These are phyloP conservation scores for Cepphus grylle DNA, from an alignment of 2,113 vertebrate species.

Conservation along the genomic window DNA sequence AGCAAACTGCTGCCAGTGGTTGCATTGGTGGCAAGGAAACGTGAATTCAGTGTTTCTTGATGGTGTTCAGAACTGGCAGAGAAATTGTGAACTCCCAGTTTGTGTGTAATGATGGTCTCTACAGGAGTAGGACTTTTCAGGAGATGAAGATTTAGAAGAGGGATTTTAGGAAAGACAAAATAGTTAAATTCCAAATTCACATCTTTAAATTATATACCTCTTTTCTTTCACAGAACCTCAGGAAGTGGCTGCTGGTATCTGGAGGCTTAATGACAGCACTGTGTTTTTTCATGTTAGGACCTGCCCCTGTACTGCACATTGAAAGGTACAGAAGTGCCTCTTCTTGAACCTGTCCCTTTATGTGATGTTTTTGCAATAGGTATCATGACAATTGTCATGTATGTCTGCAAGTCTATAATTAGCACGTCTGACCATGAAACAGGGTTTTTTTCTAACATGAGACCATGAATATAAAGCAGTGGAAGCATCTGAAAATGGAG, in stretches of 20 bases:
- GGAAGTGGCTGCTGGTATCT: conserved; percentile 82
- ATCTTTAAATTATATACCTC: not conserved
- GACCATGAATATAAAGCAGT: not conserved
- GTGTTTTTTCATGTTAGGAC: conserved; percentile 86
- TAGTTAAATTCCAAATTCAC: not conserved
- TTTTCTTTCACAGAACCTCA: conserved; percentile 65
- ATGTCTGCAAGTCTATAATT: not conserved
- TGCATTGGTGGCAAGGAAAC: not conserved
- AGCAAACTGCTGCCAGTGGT: not conserved
- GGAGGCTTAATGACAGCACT: conserved; percentile 76
- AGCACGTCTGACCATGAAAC: not conserved
- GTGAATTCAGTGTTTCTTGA: not conserved
- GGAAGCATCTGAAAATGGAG: not conserved
- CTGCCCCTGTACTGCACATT: conserved; percentile 84
- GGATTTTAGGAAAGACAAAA: not conserved
- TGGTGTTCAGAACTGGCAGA: not conserved
- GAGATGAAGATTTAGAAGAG: not conserved
- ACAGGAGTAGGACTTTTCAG: not conserved
- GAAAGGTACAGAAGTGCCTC: conserved; percentile 72
- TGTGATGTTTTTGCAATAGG: not conserved
- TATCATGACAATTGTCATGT: not conserved
- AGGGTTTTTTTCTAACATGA: not conserved
- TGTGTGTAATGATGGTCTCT: not conserved
- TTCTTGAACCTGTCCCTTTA: not conserved
- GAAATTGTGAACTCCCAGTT: not conserved